These are phyloP conservation scores for Adelognathus sp. DNA, from an alignment of 2,888 invertebrate genomes.

Conservation along the genomic window DNA sequence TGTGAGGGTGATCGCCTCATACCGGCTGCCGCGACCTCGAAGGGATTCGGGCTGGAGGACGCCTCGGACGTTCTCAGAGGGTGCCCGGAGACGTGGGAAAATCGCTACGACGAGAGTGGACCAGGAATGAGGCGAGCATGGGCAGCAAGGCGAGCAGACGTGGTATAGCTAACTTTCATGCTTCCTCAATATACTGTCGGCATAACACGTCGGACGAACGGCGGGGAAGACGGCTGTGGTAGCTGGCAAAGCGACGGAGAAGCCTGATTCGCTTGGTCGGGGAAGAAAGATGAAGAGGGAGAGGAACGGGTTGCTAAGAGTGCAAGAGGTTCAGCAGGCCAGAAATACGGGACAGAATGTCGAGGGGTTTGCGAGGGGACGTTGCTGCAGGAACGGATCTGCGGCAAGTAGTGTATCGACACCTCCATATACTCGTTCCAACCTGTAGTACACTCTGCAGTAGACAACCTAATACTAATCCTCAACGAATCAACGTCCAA, in stretches of 20 bases:
- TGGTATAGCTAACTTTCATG: conserved; percentile 69
- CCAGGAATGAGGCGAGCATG: conserved; percentile 39
- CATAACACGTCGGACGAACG: conserved; percentile 60
- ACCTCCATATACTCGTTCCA: conserved; percentile 62
- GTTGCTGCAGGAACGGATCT: conserved; percentile 35
- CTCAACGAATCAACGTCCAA: too few species aligned
- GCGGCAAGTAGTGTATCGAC: conserved; percentile 62
- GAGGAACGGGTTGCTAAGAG: conserved; percentile 39
- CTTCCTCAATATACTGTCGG: conserved; percentile 71
- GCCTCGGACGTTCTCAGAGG: conserved; percentile 14
- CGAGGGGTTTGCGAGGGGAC: conserved; percentile 34
- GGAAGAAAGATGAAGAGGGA: conserved; percentile 8
- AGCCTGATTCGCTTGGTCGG: conserved; percentile 9
- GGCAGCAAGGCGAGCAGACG: conserved; percentile 41
- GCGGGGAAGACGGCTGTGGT: conserved; percentile 35
- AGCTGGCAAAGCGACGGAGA: conserved; percentile 32
- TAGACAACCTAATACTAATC: too few species aligned
- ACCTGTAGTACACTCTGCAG: too few species aligned
- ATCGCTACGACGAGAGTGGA: conserved; percentile 26
- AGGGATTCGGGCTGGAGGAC: conserved; percentile 16
- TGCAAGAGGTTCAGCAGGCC: conserved; percentile 46
- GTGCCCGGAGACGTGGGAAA: conserved; percentile 25
- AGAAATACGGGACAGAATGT: conserved; percentile 29
- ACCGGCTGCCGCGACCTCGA: conserved; percentile 22
- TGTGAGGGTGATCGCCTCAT: conserved; percentile 3